Conservation (phyloP, 2,113 vertebrate genomes). For the Mustelus asterias region DNA sequence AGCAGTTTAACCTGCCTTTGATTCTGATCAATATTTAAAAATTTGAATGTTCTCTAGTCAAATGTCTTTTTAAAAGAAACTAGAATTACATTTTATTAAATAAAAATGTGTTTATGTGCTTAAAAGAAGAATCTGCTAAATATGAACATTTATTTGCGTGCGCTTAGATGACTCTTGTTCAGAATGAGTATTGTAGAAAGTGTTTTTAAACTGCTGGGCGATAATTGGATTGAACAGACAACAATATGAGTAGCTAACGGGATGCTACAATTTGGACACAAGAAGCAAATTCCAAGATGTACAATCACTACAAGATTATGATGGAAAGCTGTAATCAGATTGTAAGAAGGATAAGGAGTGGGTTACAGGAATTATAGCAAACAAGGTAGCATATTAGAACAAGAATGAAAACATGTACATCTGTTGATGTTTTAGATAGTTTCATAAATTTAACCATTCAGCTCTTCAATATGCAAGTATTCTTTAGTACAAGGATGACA, state of each 20-base stretch:
- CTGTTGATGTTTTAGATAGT: not conserved
- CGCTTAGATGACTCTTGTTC: not conserved
- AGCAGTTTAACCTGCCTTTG: constrained; percentile 5
- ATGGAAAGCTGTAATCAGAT: not conserved
- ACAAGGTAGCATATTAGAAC: not conserved
- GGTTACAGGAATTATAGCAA: not conserved
- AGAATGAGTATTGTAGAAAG: not conserved
- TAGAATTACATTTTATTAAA: not conserved
- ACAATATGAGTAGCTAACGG: not conserved
- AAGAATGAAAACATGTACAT: not conserved
- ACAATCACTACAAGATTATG: not conserved
- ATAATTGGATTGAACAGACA: not conserved
- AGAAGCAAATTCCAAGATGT: not conserved
- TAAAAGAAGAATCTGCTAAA: not conserved
- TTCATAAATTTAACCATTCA: not conserved
- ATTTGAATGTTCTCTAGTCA: not conserved
- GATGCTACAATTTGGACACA: not conserved
- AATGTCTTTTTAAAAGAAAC: not conserved
- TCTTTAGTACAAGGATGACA: not conserved
- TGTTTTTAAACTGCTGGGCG: not conserved
- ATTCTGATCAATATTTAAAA: constrained; percentile 13
- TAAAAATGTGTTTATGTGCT: not conserved
- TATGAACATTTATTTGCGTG: not conserved
- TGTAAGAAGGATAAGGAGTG: not conserved
- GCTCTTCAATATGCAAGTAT: not conserved